Base-by-base conservation (phyloP, 2,797 vertebrate genomes). In the Rhinella marina region DNA sequence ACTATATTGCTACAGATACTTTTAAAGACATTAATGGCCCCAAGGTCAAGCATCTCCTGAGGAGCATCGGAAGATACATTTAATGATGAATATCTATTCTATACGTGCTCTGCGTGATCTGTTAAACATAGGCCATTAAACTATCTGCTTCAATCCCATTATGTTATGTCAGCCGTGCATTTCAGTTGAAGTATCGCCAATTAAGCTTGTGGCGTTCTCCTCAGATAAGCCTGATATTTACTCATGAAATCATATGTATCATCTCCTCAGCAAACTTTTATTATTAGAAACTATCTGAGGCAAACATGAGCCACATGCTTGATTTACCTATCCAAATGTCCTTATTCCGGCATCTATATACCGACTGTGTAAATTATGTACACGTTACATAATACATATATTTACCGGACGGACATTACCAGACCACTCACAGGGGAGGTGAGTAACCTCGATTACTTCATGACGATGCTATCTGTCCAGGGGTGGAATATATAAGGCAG, bases 11-110 rank as follows among this genome's bases (percentile, higher is more conserved):
- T 94, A 92, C 91, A 93, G 92, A 91, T 94, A 87, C 85, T 94
- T 92, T 88, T 91, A 93, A 93, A 93, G 89, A 90, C 91, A 94
- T 94, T 94, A 94, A 93, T 87, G 89, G 92, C 92, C 91, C 85
- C 91, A 87, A 93, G 92, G 93, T 92, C 91, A 92, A 91, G 92
- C 88, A 90, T 89, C 86, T 93, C 70, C 29, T 62, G 88, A 88
- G 84, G 91, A 91, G 90, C 59, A 80, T 66, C 29, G 57, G 79
- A 86, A 83, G 84, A 86, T 61, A 72, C 62, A 80, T 75, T 87
- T 87, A 84, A 88, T 72, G 82, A 85, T 85, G 61, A 64, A 85
- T 80, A 68, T 84, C 73, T 84, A 27, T 84, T 79, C 59, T 84
- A 88, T 84, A 85, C 13, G 50, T 80, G 82, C 76, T 70, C 82